Conservation (phyloP, 1,140 invertebrate genomes). For the Arion vulgaris region DNA sequence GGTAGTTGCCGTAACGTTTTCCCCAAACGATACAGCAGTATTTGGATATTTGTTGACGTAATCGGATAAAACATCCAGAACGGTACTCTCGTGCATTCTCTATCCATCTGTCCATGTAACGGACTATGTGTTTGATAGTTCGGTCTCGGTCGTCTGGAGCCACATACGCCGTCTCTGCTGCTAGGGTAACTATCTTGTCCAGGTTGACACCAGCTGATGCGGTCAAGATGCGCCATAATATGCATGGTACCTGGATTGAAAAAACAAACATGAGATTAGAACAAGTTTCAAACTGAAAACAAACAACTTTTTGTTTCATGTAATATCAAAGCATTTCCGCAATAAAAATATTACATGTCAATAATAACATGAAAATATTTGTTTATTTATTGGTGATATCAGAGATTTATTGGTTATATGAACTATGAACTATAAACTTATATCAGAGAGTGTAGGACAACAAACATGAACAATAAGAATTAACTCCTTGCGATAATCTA, state of each 20-base stretch:
- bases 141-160: constrained; percentile 70
- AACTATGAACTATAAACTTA: too few species aligned
- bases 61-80: constrained; percentile 65
- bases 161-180: constrained; percentile 70
- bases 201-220: constrained; percentile 73
- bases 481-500: too few species aligned
- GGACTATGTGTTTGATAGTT: constrained; percentile 71
- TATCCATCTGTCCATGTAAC: constrained; percentile 71
- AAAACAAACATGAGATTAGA: background rate
- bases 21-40: constrained; percentile 70
- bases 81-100: constrained; percentile 69
- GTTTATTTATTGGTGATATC: too few species aligned
- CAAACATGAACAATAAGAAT: too few species aligned
- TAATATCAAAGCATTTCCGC: too few species aligned
- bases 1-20: constrained; percentile 74
- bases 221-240: constrained; percentile 76
- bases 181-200: constrained; percentile 69
- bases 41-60: constrained; percentile 67
- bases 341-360: too few species aligned
- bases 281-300: too few species aligned
- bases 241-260: constrained; percentile 62
- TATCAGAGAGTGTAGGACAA: too few species aligned
- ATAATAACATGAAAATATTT: too few species aligned
- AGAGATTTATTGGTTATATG: too few species aligned
- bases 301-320: too few species aligned